Evolutionary conservation across 23 tunicate genomes (phyloP).

Genomic region (Diplosoma virens): DNA sequence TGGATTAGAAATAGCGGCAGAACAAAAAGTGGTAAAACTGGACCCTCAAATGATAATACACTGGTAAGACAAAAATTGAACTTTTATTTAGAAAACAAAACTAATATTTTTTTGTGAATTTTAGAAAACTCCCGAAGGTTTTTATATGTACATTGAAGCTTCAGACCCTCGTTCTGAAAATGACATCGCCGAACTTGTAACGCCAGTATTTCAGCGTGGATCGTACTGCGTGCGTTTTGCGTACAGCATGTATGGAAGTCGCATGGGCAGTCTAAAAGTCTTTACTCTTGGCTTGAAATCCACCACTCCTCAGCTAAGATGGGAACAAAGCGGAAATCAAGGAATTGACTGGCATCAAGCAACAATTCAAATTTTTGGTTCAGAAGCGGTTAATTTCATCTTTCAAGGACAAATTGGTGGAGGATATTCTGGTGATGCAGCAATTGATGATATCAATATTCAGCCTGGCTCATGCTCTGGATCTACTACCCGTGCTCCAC

Average conservation of each 20-base stretch:
- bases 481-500: no score
- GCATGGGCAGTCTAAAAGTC: slow-evolving; percentile 57
- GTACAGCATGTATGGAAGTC: slow-evolving; percentile 95
- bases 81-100: neutral
- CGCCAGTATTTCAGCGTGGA: slow-evolving; percentile 49
- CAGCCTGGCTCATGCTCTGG: slow-evolving; percentile 39
- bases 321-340: no score
- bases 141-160: slow-evolving; percentile 91
- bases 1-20: slow-evolving; percentile 47
- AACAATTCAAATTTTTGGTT: no score
- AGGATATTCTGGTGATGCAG: slow-evolving; percentile 70
- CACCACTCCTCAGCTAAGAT: no score
- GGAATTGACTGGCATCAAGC: no score
- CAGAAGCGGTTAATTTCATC: slow-evolving; percentile 41
- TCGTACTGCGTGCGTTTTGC: slow-evolving; percentile 72
- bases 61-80: slow-evolving; percentile 1
- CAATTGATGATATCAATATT: slow-evolving; percentile 66
- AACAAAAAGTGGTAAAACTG: slow-evolving; percentile 83
- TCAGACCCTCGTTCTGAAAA: slow-evolving; percentile 72
- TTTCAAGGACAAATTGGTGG: slow-evolving; percentile 65
- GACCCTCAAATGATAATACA: slow-evolving; percentile 90
- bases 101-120: no score
- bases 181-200: slow-evolving; percentile 56
- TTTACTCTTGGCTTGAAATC: no score
- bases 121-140: no score